Percentiles rank a stretch among this genome's conserved stretches.
Conservation (phyloP, 2,797 vertebrate species). For the Chelonia mydas region DNA sequence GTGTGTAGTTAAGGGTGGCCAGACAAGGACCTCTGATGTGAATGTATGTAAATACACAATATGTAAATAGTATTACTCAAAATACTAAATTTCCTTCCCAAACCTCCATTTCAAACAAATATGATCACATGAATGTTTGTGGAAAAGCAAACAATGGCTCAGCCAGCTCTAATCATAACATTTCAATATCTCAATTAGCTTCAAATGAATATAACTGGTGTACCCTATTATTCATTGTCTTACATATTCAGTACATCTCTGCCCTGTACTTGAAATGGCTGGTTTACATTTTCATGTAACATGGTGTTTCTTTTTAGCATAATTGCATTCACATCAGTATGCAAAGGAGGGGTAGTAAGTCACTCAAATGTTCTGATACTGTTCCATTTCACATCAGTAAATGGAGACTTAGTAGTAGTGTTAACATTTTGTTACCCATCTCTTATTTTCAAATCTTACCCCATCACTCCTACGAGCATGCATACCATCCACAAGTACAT, state of each 20-base stretch:
- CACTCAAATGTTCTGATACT: background rate
- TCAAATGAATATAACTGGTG: background rate
- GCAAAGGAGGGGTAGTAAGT: background rate
- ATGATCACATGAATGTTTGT: background rate
- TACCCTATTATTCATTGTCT: background rate
- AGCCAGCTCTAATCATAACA: background rate
- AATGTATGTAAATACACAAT: background rate
- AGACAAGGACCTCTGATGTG: background rate
- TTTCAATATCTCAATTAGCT: background rate
- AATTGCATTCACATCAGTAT: background rate
- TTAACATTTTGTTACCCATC: background rate
- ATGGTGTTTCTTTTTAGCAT: background rate
- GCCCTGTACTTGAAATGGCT: background rate
- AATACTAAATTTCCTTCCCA: background rate
- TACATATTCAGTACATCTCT: background rate
- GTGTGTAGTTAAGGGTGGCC: rapidly evolving
- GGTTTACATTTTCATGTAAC: background rate
- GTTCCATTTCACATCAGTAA: background rate
- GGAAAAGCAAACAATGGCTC: background rate
- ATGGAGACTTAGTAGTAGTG: background rate
- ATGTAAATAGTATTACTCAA: background rate
- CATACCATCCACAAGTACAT: background rate
- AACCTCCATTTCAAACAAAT: background rate
- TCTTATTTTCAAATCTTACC: background rate
- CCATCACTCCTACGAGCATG: background rate